phyloP scores from a whole-genome alignment of 2,888 invertebrate species.

The Dicyrtoma fusca region DNA sequence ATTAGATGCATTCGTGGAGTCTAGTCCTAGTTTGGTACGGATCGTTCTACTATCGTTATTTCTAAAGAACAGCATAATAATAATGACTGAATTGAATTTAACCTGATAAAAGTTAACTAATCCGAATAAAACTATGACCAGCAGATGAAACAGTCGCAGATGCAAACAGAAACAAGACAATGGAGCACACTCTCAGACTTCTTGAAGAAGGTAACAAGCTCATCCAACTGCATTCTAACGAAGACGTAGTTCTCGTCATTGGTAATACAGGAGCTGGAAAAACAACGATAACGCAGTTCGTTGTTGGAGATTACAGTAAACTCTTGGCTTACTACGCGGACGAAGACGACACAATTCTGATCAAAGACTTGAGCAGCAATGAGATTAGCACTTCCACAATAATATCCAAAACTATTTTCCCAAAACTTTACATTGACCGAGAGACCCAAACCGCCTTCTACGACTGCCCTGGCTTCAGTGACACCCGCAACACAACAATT shows the following conservation, averaged over 20 bases:
- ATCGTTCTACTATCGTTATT: too few species aligned
- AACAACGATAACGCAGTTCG: slow-evolving; percentile 38
- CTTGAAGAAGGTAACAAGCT: too few species aligned
- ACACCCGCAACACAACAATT: slow-evolving; percentile 54
- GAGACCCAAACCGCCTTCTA: background rate
- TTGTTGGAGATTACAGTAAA: slow-evolving; percentile 33
- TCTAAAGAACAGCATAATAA: too few species aligned
- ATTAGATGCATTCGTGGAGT: too few species aligned
- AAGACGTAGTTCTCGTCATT: slow-evolving; percentile 29
- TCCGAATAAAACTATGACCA: too few species aligned
- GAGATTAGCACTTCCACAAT: slow-evolving; percentile 17
- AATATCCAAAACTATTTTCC: slow-evolving; percentile 31
- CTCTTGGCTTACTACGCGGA: slow-evolving; percentile 33
- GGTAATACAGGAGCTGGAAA: slow-evolving; percentile 47
- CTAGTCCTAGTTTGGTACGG: too few species aligned
- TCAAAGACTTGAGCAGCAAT: background rate
- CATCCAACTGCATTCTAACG: too few species aligned
- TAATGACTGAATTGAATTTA: too few species aligned
- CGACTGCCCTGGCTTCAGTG: slow-evolving; percentile 50
- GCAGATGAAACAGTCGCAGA: too few species aligned
- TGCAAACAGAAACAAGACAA: too few species aligned
- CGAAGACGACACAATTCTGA: slow-evolving; percentile 26
- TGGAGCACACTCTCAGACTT: too few species aligned
- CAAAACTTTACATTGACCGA: slow-evolving; percentile 26
- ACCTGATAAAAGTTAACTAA: too few species aligned